Percentiles rank a stretch among this genome's conserved stretches.
Evolutionary conservation across 2,797 vertebrate genomes (phyloP).

Genomic region (Staurois parvus): DNA sequence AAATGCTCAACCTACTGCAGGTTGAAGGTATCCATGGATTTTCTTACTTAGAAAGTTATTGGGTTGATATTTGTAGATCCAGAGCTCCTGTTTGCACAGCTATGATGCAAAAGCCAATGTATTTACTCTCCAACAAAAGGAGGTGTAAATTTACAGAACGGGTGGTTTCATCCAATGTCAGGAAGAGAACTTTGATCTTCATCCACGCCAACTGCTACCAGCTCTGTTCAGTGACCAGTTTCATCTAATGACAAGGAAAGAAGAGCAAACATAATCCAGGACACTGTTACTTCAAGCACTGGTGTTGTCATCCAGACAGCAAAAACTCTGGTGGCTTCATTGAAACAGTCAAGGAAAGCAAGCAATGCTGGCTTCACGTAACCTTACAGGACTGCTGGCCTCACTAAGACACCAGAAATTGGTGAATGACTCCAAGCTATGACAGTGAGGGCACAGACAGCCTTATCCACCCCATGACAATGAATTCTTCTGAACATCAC

Average conservation of each 20-base stretch:
- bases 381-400: neutral
- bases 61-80: neutral
- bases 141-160: neutral
- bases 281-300: neutral
- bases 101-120: neutral
- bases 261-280: too few species aligned
- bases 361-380: neutral
- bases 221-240: neutral
- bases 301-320: neutral
- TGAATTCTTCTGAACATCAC: neutral
- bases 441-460: neutral
- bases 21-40: neutral
- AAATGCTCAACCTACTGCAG: neutral
- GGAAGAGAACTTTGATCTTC: neutral
- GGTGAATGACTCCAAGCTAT: neutral
- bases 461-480: neutral
- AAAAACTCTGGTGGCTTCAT: neutral
- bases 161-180: neutral
- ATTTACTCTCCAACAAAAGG: neutral
- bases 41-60: constrained; percentile 8
- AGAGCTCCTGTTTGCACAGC: neutral
- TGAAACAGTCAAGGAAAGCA: neutral
- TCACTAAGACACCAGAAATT: neutral
- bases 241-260: too few species aligned
- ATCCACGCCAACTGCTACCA: neutral